phyloP scores from a whole-genome alignment of 2,888 invertebrate genomes.

The Phyto melanocephala region DNA sequence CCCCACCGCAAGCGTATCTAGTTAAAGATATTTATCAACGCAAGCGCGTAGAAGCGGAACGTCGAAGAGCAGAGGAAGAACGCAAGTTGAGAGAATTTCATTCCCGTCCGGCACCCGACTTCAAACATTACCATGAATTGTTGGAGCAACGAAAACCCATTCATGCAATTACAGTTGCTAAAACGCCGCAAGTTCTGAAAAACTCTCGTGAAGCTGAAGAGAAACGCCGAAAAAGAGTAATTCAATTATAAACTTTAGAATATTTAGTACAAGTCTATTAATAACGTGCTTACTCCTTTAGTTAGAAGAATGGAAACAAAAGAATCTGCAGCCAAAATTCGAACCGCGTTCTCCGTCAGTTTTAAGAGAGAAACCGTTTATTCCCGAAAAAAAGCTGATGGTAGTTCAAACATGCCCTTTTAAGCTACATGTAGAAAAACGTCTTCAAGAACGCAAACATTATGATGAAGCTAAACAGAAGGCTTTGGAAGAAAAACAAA shows the following conservation, averaged over 20 bases:
- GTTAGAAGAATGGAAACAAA: constrained; percentile 69
- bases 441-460: constrained; percentile 73
- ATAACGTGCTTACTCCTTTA: constrained; percentile 44
- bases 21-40: constrained; percentile 73
- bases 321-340: constrained; percentile 66
- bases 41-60: constrained; percentile 69
- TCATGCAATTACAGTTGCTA: constrained; percentile 71
- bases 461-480: constrained; percentile 71
- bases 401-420: constrained; percentile 71
- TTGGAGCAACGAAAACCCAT: constrained; percentile 56
- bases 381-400: constrained; percentile 67
- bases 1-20: constrained; percentile 70
- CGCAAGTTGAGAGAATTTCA: constrained; percentile 75
- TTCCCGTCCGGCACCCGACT: constrained; percentile 76
- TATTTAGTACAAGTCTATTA: too few relatives aligned
- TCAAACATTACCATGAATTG: constrained; percentile 66
- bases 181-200: constrained; percentile 74
- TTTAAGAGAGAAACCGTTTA: constrained; percentile 70
- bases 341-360: constrained; percentile 65
- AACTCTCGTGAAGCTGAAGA: constrained; percentile 69
- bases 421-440: constrained; percentile 72
- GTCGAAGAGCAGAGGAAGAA: constrained; percentile 71
- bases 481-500: constrained; percentile 71
- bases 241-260: background rate
- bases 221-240: constrained; percentile 69